Base-by-base conservation (phyloP, 2,888 invertebrate species). In the Chouioia cunea region DNA sequence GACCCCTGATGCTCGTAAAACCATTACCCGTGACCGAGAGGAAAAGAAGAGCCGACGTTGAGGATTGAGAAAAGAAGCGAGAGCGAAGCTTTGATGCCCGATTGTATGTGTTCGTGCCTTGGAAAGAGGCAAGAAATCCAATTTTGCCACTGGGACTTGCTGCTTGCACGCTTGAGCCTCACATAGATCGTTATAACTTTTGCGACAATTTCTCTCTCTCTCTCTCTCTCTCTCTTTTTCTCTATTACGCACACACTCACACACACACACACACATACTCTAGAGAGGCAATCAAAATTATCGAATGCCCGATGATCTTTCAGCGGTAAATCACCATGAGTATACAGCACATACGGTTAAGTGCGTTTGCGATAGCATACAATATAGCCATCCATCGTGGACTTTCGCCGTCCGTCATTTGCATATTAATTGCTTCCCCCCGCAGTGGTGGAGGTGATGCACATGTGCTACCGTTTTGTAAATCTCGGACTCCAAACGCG, bases 11-110 rank as follows among this genome's bases (percentile, higher is more conserved):
- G 90, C 90, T 91, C 92, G 91, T 93, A 93, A 93, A 93, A 89
- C 92, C 93, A 92, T 93, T 93, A 92, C 91, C 91, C 93, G 91
- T 93, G 92, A 93, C 93, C 92, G 90, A 91, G 91, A 89, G 60
- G 18, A 44, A 27, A 80, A 82, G 83, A 82, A 82, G 83, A 82
- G 82, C 10, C 36, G 36, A 36, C 36, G 36, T 27, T 36, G 36
- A 36, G 79, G 77, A 77, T 78, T 78, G 79, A 78, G 80, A 48
- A 53, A 53, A 46, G 53, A 36, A 68, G 47, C 4, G 79, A 81
- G 82, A 80, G 83, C 82, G 81, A 83, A 82, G 80, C 80, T 79
- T 47, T 71, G 65, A 68, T 64, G 57, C 70, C 65, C 12, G 66
- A 71, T 59, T 77, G 76, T 79, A 12, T 36, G 77, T 78, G 75